These are phyloP conservation scores for Nothocercus nigrocapillus DNA, from an alignment of 2,113 vertebrate genomes.

Conservation along the genomic window DNA sequence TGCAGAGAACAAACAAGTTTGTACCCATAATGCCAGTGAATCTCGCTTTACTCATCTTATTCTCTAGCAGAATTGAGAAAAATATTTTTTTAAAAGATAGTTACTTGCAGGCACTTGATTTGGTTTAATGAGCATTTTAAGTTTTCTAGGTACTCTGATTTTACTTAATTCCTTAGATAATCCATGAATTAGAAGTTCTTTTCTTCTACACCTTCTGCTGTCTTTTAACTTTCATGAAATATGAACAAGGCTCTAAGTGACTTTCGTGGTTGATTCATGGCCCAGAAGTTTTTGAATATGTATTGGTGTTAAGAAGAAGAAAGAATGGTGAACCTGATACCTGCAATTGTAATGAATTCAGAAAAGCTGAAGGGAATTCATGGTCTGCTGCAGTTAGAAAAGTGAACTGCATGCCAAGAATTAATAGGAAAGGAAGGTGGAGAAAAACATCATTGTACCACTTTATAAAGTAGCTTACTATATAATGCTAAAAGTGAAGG, in stretches of 20 bases:
- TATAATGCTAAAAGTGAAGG: not conserved
- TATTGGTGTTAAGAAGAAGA: not conserved
- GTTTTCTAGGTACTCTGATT: not conserved
- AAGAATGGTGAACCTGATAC: not conserved
- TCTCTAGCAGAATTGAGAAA: not conserved
- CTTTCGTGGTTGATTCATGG: not conserved
- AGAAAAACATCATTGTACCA: no score
- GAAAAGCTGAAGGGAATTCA: not conserved
- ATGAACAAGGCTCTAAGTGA: not conserved
- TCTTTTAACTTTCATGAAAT: not conserved
- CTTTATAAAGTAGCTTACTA: no score
- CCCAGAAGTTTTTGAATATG: not conserved
- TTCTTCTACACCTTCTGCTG: accelerated
- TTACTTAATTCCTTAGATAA: not conserved
- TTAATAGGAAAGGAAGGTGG: no score
- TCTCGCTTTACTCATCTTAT: not conserved
- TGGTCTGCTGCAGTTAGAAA: not conserved
- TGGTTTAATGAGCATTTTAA: not conserved
- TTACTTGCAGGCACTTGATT: not conserved
- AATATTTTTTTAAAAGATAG: not conserved
- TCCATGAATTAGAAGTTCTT: not conserved
- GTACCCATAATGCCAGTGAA: not conserved
- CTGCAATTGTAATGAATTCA: not conserved
- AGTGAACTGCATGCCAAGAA: no score
- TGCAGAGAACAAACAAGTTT: not conserved